Conservation (phyloP, 2,888 invertebrate genomes). For the Erynnis tages region DNA sequence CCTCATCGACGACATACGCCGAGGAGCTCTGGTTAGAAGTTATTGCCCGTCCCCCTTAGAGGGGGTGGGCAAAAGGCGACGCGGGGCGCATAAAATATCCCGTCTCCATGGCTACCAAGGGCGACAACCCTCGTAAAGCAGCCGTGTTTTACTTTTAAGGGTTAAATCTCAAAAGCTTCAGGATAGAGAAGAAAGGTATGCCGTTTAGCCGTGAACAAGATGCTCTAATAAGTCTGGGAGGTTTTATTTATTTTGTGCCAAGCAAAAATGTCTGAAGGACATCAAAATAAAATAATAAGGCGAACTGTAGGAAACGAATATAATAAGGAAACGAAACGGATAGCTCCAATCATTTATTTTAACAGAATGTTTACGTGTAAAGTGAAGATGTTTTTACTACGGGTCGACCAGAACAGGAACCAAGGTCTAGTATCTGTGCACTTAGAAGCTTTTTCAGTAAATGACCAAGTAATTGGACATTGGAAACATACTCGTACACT, state of each 20-base stretch:
- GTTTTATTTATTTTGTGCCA: background rate
- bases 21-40: conserved; percentile 9
- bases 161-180: conserved; percentile 12
- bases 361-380: too few species aligned
- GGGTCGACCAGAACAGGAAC: too few species aligned
- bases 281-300: background rate
- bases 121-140: conserved; percentile 60
- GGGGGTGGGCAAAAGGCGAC: conserved; percentile 45
- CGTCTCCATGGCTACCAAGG: conserved; percentile 68
- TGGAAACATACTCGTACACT: too few species aligned
- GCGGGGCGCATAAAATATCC: conserved; percentile 66
- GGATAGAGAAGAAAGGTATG: conserved; percentile 18
- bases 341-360: too few species aligned
- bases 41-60: conserved; percentile 8
- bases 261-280: background rate
- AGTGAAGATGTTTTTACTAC: too few species aligned
- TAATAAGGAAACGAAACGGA: too few species aligned
- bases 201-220: conserved; percentile 35
- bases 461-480: too few species aligned
- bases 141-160: conserved; percentile 20
- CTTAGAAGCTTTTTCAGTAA: too few species aligned
- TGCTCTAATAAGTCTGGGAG: background rate
- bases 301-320: too few species aligned
- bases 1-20: conserved; percentile 1
- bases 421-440: too few species aligned